Percentiles rank a stretch among this genome's conserved stretches.
Evolutionary conservation across 2,113 vertebrate genomes (phyloP).

Genomic region (Centropus unirufus): DNA sequence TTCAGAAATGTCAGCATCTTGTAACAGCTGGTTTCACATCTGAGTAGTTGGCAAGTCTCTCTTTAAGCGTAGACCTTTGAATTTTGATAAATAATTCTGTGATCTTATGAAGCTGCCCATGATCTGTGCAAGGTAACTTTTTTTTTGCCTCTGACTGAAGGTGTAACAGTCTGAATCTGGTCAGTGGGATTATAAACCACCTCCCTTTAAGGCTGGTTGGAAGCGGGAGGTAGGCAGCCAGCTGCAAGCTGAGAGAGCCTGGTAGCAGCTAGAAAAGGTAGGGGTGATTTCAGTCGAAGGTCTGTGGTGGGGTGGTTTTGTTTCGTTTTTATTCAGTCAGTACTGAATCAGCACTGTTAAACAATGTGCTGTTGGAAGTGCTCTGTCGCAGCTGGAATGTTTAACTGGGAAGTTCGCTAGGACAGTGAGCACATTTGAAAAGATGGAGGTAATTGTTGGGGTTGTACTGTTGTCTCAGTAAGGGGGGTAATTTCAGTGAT

Average conservation of each 20-base stretch:
- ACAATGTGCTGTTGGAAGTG: conserved; percentile 55
- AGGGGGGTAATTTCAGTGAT: not conserved
- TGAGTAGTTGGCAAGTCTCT: not conserved
- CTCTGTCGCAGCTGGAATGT: conserved; percentile 48
- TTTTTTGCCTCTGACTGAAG: not conserved
- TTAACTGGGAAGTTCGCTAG: not conserved
- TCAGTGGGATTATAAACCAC: not conserved
- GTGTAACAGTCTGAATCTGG: not conserved
- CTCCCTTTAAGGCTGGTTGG: not conserved
- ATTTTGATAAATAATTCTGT: not conserved
- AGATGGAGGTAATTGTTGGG: not conserved
- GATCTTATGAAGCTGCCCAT: accelerated
- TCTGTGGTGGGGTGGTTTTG: conserved; percentile 21
- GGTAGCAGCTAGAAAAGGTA: conserved; percentile 32
- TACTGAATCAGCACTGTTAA: conserved; percentile 58
- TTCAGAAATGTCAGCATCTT: not conserved
- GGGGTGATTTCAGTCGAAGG: not conserved
- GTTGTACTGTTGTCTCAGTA: not conserved
- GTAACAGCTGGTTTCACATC: not conserved
- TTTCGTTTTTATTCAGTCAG: conserved; percentile 27
- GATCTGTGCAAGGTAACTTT: accelerated
- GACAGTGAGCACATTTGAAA: not conserved
- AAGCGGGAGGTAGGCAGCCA: not conserved
- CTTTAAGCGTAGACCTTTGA: not conserved
- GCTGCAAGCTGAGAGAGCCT: not conserved